Percentiles rank a stretch among this genome's conserved stretches.
phyloP scores from a whole-genome alignment of 2,888 invertebrate genomes.

The Hoplodrina ambigua region DNA sequence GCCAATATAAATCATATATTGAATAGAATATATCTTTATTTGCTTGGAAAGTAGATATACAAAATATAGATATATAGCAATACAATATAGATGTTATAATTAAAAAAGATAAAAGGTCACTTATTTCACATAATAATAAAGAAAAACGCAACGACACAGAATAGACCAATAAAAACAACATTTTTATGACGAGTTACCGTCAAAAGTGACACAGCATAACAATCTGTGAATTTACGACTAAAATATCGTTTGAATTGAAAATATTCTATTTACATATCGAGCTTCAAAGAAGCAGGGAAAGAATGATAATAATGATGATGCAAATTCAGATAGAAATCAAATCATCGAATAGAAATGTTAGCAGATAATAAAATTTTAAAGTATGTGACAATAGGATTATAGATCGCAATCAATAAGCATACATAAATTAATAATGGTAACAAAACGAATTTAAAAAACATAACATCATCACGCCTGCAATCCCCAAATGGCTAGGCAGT shows the following conservation, averaged over 20 bases:
- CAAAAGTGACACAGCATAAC: slow-evolving; percentile 55
- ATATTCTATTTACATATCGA: slow-evolving; percentile 63
- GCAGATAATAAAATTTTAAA: slow-evolving; percentile 21
- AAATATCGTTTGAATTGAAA: slow-evolving; percentile 58
- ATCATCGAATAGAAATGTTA: slow-evolving; percentile 27
- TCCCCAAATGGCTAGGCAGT: too few relatives aligned
- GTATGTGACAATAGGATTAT: slow-evolving; percentile 30
- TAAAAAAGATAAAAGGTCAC: slow-evolving; percentile 8
- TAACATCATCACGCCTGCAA: too few relatives aligned
- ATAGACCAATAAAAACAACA: slow-evolving; percentile 24
- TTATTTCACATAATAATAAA: slow-evolving; percentile 14
- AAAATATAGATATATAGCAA: too few relatives aligned
- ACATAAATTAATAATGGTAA: too few relatives aligned
- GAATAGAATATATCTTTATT: too few relatives aligned
- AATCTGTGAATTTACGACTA: slow-evolving; percentile 64
- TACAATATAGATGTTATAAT: neutral
- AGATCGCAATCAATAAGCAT: slow-evolving; percentile 8
- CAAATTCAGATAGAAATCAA: slow-evolving; percentile 33
- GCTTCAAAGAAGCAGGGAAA: slow-evolving; percentile 38
- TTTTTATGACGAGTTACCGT: slow-evolving; percentile 29
- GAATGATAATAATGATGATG: slow-evolving; percentile 35
- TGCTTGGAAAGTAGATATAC: too few relatives aligned
- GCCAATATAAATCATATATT: too few relatives aligned
- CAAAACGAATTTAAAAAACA: too few relatives aligned
- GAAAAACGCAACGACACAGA: slow-evolving; percentile 13